Conservation (phyloP, 2,797 vertebrate genomes). For the Anguilla pacifica region DNA sequence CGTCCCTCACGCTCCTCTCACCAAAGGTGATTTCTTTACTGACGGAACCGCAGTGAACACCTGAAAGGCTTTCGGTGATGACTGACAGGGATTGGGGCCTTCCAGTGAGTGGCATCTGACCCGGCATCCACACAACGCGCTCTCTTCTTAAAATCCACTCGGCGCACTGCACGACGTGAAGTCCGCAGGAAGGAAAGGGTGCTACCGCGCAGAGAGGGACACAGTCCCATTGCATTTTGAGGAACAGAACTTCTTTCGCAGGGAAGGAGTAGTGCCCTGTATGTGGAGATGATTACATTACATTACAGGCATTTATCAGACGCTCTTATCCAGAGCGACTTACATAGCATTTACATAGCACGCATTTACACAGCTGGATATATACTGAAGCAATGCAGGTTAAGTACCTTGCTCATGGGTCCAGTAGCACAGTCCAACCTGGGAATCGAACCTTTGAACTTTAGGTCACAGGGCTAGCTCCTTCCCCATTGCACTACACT, state of each 20-base stretch:
- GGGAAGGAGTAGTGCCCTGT: not conserved
- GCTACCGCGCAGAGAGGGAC: not conserved
- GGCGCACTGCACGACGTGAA: not conserved
- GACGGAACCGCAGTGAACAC: constrained; percentile 23
- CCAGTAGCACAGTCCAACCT: too few species aligned
- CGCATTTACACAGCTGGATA: too few species aligned
- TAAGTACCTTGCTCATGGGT: too few species aligned
- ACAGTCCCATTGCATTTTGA: not conserved
- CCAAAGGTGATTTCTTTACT: constrained; percentile 22
- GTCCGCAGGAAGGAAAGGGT: not conserved
- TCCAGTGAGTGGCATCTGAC: constrained; percentile 20
- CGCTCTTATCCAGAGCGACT: too few species aligned
- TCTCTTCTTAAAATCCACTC: not conserved
- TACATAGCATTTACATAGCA: too few species aligned
- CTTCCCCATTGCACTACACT: too few species aligned
- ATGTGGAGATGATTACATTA: too few species aligned
- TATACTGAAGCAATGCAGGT: too few species aligned
- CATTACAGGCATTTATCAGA: too few species aligned
- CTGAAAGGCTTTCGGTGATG: constrained; percentile 22
- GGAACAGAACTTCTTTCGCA: not conserved
- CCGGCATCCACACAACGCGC: not conserved
- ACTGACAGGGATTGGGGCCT: not conserved
- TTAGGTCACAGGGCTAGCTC: too few species aligned
- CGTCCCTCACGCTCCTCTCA: not conserved
- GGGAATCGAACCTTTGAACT: too few species aligned